These are phyloP conservation scores for Carapus acus DNA, from an alignment of 2,797 vertebrate genomes.

Conservation along the genomic window DNA sequence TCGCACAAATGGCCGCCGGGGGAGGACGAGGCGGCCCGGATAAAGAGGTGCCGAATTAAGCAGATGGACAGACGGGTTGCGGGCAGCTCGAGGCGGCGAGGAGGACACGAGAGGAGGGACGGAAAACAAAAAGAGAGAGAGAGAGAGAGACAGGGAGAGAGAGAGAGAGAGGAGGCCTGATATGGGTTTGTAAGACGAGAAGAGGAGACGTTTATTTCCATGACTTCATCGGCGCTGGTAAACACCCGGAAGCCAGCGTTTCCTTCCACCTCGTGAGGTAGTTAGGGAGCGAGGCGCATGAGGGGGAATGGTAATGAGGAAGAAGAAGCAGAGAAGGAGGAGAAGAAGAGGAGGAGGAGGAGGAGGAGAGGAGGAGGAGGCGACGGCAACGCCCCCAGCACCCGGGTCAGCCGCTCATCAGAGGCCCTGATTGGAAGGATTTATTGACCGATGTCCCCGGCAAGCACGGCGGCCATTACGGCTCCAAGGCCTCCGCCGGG, in stretches of 20 bases:
- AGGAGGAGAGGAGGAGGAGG: constrained; percentile 9
- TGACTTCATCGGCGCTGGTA: constrained; percentile 52
- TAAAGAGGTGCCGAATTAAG: constrained; percentile 11
- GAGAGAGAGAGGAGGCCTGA: background rate
- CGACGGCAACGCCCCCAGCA: constrained; percentile 5
- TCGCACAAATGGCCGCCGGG: constrained; percentile 17
- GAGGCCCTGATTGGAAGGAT: constrained; percentile 24
- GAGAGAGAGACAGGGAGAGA: constrained; percentile 2
- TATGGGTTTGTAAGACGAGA: constrained; percentile 6
- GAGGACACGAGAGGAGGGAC: background rate
- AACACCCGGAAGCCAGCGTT: constrained; percentile 60
- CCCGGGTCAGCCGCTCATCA: constrained; percentile 25
- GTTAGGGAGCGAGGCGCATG: constrained; percentile 59
- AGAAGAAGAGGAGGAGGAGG: constrained; percentile 5
- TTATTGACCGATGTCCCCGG: constrained; percentile 32
- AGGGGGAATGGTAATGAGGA: constrained; percentile 65
- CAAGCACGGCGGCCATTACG: background rate
- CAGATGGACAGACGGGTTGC: constrained; percentile 17
- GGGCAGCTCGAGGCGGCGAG: constrained; percentile 15
- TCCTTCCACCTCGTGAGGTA: constrained; percentile 57
- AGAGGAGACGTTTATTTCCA: constrained; percentile 57
- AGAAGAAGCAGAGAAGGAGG: constrained; percentile 1
- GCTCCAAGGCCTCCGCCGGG: background rate
- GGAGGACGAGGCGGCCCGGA: background rate
- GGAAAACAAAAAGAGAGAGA: constrained; percentile 8